These are phyloP conservation scores for Tetrax tetrax DNA, from an alignment of 2,113 vertebrate species.

Conservation along the genomic window DNA sequence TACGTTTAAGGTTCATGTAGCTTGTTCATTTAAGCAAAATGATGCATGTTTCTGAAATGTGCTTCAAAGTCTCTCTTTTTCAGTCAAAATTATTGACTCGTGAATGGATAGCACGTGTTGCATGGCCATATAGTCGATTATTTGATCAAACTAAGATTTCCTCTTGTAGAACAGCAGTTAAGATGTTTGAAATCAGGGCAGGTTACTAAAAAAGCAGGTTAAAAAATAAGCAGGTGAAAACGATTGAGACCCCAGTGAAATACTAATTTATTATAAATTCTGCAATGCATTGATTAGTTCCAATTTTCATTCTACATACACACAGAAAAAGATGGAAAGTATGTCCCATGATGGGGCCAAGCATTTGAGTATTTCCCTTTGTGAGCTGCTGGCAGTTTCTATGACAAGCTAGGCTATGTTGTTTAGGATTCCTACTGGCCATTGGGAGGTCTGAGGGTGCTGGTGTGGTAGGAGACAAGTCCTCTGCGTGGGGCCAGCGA, in stretches of 20 bases:
- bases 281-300: neutral
- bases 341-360: rapidly evolving
- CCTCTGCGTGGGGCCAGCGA: rapidly evolving
- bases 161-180: neutral
- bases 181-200: neutral
- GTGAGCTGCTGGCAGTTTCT: neutral
- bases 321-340: neutral
- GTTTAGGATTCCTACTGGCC: neutral
- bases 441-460: neutral
- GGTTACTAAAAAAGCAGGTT: neutral
- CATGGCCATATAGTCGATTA: neutral
- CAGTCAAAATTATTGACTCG: neutral
- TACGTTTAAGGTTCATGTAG: neutral
- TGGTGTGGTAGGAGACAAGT: rapidly evolving
- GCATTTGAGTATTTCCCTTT: neutral
- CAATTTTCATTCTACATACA: neutral
- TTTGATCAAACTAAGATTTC: neutral
- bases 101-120: neutral
- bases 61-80: neutral
- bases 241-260: neutral
- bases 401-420: no score
- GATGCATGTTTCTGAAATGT: neutral
- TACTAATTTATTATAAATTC: neutral
- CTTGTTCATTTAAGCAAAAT: neutral
- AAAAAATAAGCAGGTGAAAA: neutral